Evolutionary conservation across 2,888 invertebrate species (phyloP).

Genomic region (Gerris lacustris): DNA sequence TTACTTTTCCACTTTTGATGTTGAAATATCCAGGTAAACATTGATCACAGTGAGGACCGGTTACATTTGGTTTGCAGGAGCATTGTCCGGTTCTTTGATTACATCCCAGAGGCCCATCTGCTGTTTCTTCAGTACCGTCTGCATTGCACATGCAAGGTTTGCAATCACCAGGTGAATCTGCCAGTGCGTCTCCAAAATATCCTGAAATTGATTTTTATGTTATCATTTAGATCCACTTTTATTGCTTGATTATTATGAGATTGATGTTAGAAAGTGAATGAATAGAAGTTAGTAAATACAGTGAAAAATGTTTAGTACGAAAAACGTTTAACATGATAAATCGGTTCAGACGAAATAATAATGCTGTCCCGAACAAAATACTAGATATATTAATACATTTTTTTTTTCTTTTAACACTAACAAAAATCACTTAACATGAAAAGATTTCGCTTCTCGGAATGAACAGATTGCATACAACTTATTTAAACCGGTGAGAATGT

Average conservation of each 20-base stretch:
- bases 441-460: too few species aligned
- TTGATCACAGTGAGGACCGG: constrained; percentile 68
- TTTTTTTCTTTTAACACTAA: too few species aligned
- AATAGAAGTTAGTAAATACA: neutral
- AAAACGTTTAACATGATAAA: too few species aligned
- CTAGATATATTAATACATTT: too few species aligned
- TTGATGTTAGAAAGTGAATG: neutral
- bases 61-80: constrained; percentile 65
- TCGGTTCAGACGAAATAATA: too few species aligned
- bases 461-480: too few species aligned
- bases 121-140: constrained; percentile 65
- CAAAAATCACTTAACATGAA: too few species aligned
- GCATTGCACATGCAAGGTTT: constrained; percentile 77
- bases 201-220: constrained; percentile 40
- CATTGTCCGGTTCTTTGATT: constrained; percentile 72
- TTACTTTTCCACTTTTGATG: constrained; percentile 57
- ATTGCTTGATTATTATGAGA: too few species aligned
- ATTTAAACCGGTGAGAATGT: too few species aligned
- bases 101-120: constrained; percentile 58
- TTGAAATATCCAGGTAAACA: constrained; percentile 78
- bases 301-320: too few species aligned
- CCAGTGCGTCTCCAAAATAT: constrained; percentile 87
- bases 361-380: too few species aligned
- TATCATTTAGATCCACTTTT: too few species aligned
- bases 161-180: constrained; percentile 53